phyloP scores from a whole-genome alignment of 2,888 invertebrate genomes.

The Drosophila helvetica region DNA sequence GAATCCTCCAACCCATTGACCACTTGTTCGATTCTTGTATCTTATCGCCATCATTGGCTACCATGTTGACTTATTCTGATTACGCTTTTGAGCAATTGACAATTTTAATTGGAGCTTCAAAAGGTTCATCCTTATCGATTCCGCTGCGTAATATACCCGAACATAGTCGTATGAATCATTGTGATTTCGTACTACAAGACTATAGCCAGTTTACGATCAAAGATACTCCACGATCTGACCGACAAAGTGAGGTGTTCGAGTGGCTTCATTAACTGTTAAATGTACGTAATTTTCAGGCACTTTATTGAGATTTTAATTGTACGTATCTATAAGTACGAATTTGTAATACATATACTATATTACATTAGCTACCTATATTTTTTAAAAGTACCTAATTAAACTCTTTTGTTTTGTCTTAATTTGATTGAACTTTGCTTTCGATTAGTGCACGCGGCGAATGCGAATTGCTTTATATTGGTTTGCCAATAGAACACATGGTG shows the following conservation, averaged over 20 bases:
- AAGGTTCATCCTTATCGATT: conserved; percentile 43
- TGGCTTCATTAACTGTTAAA: neutral
- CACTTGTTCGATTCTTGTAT: conserved; percentile 19
- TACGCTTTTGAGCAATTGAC: conserved; percentile 50
- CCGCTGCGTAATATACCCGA: neutral
- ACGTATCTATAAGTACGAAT: conserved; percentile 56
- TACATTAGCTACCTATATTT: conserved; percentile 34
- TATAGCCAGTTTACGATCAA: conserved; percentile 1
- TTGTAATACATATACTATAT: conserved; percentile 41
- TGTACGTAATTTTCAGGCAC: conserved; percentile 63
- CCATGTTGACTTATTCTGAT: conserved; percentile 43
- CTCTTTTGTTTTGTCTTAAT: conserved; percentile 24
- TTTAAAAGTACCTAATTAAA: conserved; percentile 37
- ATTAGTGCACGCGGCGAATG: conserved; percentile 47
- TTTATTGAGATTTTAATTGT: conserved; percentile 68
- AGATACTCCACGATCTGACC: neutral
- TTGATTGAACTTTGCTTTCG: conserved; percentile 32
- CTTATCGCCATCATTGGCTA: conserved; percentile 47
- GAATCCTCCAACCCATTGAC: neutral
- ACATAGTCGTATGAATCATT: conserved; percentile 29
- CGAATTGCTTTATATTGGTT: conserved; percentile 55
- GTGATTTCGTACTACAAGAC: neutral
- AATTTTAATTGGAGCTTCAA: conserved; percentile 47
- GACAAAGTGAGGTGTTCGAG: neutral
- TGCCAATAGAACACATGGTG: conserved; percentile 60